Conservation (phyloP, 2,888 invertebrate species). For the Synanthedon andrenaeformis region DNA sequence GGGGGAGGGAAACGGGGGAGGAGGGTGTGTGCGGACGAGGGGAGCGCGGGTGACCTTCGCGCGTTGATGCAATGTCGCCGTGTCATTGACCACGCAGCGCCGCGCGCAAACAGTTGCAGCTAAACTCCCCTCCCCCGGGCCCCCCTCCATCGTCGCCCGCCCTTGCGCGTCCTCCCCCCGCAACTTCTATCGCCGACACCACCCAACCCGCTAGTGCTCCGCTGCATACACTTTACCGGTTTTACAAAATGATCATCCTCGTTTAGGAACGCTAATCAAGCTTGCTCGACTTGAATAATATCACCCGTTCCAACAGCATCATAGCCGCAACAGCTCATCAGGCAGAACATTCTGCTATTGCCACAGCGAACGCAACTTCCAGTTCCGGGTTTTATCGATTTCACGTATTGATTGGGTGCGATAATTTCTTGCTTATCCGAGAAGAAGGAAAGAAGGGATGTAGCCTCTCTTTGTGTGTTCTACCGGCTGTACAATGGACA, state of each 20-base stretch:
- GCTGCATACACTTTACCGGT: background rate
- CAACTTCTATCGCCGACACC: constrained; percentile 5
- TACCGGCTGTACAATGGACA: no score
- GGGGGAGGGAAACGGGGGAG: constrained; percentile 14
- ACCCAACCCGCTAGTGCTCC: background rate
- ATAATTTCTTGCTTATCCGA: no score
- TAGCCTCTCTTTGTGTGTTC: no score
- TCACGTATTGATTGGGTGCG: no score
- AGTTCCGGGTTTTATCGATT: no score
- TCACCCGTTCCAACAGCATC: no score
- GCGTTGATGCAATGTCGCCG: constrained; percentile 68
- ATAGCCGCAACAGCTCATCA: no score
- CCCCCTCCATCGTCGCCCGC: constrained; percentile 14
- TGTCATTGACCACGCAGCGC: constrained; percentile 60
- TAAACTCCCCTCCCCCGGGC: constrained; percentile 23
- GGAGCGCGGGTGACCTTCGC: constrained; percentile 53
- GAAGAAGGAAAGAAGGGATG: no score
- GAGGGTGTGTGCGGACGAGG: constrained; percentile 19
- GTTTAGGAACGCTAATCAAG: background rate
- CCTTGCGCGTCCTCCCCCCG: constrained; percentile 21
- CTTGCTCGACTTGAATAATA: background rate
- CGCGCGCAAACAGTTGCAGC: constrained; percentile 37
- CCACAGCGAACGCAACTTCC: no score
- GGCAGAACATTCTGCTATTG: no score
- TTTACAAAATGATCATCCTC: background rate